These are phyloP conservation scores for Microplitis deprimator DNA, from an alignment of 2,888 invertebrate genomes.

Conservation along the genomic window DNA sequence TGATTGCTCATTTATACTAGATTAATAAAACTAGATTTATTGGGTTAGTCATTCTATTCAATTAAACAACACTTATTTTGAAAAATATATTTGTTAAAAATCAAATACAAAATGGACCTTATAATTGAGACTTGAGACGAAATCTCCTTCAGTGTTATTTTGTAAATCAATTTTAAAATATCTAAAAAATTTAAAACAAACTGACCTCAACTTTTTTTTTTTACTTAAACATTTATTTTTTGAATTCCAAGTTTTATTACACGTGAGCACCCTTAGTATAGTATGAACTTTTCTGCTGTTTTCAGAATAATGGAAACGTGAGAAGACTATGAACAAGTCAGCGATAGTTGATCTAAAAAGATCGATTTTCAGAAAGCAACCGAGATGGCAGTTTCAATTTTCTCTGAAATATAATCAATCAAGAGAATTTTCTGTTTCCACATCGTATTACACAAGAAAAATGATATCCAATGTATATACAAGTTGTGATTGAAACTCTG, in stretches of 20 bases:
- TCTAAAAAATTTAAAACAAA: too few species aligned
- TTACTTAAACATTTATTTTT: conserved; percentile 4
- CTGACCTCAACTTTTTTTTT: too few species aligned
- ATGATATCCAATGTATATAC: background rate
- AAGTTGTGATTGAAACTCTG: background rate
- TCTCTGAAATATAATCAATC: conserved; percentile 34
- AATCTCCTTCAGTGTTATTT: too few species aligned
- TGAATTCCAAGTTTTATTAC: background rate
- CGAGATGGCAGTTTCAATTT: conserved; percentile 12
- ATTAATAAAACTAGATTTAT: too few species aligned
- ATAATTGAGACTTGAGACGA: too few species aligned
- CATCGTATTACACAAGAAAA: conserved; percentile 10
- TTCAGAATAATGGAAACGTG: conserved; percentile 58
- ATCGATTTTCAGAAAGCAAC: conserved; percentile 27
- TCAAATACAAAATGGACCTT: too few species aligned
- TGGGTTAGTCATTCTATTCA: too few species aligned
- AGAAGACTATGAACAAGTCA: conserved; percentile 50
- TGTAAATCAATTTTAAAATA: too few species aligned
- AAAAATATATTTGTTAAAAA: too few species aligned
- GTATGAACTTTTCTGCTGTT: conserved; percentile 47
- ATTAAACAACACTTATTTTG: too few species aligned
- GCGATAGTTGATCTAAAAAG: conserved; percentile 30
- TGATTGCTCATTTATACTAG: too few species aligned
- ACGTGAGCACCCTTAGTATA: background rate
- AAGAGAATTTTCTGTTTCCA: conserved; percentile 4